Base-by-base conservation (phyloP, 2,888 invertebrate genomes). In the Zygaena filipendulae region DNA sequence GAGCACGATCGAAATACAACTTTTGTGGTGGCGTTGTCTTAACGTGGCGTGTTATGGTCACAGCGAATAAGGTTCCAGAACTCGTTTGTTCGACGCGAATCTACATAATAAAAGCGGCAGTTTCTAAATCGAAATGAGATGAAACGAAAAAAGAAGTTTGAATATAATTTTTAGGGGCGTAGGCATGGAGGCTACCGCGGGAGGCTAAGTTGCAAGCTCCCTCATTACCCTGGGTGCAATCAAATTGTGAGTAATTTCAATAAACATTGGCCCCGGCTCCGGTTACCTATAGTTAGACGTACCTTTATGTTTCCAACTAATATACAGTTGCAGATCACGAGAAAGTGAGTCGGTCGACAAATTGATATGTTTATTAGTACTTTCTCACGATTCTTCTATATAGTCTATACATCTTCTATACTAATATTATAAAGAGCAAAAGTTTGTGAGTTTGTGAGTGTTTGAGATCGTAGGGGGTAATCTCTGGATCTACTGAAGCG, bases 361-460 rank as follows among this genome's bases (percentile, higher is more conserved):
- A 77, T 79, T 72, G 75, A 77, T 75, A 74, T 75, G 71, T 75
- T 71, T 75, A 75, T 67, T 64, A 67, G 63, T 63, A 72, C 75
- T 75, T 71, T 77, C 77, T 77, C 77, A 79, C 77, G 77, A 75
- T 66, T 60, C n/a, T n/a, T n/a, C n/a, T n/a, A n/a, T n/a, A n/a
- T n/a, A n/a, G n/a, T n/a, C n/a, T n/a, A n/a, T n/a, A n/a, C n/a
- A n/a, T n/a, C n/a, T n/a, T n/a, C n/a, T n/a, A n/a, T n/a, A n/a
- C n/a, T n/a, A n/a, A n/a, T n/a, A n/a, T n/a, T n/a, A n/a, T n/a
- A n/a, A n/a, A 16, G 4, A 7, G 16, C 7, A 16, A 16, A 6
- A 16, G 7, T 6, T 16, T 16, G 7, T 16, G 5, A 16, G 16
- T 18, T 25, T 16, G 16, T 16, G n/a, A n/a, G n/a, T n/a, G n/a